Conservation (phyloP, 2,797 vertebrate genomes). For the Alca torda region DNA sequence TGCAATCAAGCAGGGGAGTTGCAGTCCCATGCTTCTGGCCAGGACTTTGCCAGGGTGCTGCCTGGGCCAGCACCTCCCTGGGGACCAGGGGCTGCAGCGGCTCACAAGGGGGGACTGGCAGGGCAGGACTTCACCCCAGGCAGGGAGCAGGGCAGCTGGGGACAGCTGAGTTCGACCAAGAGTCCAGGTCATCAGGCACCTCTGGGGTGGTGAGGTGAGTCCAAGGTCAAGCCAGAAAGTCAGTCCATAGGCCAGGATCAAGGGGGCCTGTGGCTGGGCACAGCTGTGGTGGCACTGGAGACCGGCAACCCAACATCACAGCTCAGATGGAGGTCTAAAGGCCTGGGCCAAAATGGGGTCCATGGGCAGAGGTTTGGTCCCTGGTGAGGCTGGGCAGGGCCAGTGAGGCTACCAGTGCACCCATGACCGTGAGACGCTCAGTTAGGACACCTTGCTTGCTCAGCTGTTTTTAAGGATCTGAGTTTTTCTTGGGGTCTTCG, state of each 20-base stretch:
- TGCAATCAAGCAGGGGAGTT: not conserved
- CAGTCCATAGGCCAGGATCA: not conserved
- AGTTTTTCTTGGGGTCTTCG: not conserved
- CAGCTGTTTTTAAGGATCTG: not conserved
- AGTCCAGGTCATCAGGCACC: not conserved
- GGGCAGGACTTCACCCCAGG: not conserved
- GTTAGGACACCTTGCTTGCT: not conserved
- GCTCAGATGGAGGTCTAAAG: not conserved
- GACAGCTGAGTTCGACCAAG: not conserved
- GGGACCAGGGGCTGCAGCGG: not conserved
- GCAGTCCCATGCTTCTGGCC: not conserved
- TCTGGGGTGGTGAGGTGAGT: not conserved
- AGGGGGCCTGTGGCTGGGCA: not conserved
- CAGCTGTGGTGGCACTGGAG: not conserved
- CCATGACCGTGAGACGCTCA: fast-evolving
- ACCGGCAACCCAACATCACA: not conserved
- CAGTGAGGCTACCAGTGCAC: not conserved
- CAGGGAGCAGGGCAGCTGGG: not conserved
- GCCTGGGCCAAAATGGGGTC: not conserved
- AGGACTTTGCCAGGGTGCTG: not conserved
- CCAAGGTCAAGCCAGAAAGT: not conserved
- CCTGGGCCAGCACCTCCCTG: not conserved
- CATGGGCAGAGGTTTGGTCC: not conserved
- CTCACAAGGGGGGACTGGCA: fast-evolving
- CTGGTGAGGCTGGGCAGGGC: not conserved